Percentiles rank a stretch among this genome's conserved stretches.
phyloP scores from a whole-genome alignment of 2,797 vertebrate genomes.

The Falco peregrinus region DNA sequence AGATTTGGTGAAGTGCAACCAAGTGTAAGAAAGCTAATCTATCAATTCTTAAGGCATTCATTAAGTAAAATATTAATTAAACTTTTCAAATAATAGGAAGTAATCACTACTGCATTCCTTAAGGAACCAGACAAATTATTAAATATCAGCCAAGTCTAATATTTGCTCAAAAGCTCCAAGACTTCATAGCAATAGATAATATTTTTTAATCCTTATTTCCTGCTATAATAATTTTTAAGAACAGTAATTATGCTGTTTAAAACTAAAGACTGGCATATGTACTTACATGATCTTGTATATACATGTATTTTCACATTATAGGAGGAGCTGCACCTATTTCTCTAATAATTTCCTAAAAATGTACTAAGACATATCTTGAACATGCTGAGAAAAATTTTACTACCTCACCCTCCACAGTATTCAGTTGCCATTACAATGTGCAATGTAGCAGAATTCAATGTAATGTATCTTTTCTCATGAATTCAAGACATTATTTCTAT shows the following conservation, averaged over 20 bases:
- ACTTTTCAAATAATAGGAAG: not conserved
- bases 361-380: not conserved
- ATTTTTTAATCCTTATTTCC: not conserved
- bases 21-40: not conserved
- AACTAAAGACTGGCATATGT: not conserved
- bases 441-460: slow-evolving; percentile 16
- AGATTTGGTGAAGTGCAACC: not conserved
- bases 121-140: not conserved
- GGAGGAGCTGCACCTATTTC: not conserved
- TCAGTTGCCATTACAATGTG: not conserved
- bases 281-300: not conserved
- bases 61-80: not conserved
- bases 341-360: not conserved
- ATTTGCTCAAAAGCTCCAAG: not conserved
- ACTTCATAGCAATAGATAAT: not conserved
- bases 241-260: not conserved
- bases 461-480: slow-evolving; percentile 1
- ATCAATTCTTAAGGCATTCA: not conserved
- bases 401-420: not conserved
- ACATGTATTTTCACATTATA: not conserved
- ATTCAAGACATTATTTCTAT: slow-evolving; percentile 24
- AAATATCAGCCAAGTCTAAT: not conserved
- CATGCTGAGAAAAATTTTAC: not conserved
- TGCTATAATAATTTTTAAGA: not conserved
- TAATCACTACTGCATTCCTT: not conserved